Base-by-base conservation (phyloP, 2,888 invertebrate species). In the Copidosoma aretas region DNA sequence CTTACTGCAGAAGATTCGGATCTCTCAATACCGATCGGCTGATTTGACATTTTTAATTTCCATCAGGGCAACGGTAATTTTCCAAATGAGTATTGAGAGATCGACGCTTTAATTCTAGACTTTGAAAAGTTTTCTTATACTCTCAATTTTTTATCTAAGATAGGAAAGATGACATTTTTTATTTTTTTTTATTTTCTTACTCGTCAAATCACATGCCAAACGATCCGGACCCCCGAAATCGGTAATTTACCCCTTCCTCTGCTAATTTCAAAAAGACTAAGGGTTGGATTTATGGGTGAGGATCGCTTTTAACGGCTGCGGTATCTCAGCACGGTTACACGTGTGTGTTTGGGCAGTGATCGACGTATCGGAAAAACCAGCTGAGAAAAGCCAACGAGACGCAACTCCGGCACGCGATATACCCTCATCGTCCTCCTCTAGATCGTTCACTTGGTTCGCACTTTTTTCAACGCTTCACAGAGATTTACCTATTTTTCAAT, bases 301-400 rank as follows among this genome's bases (percentile, higher is more conserved):
- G 52, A 64, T 49, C 60, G 57, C 41, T 22, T 60, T 52, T 62
- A n/a, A 41, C 60, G 65, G 32, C 32, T 32, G 32, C 32, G 32
- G 32, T 32, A 32, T 32, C 32, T 32, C 32, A 32, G 32, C 32
- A 32, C 32, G 32, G 32, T 3, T 32, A 32, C 32, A 51, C 52
- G 53, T 43, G 22, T n/a, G 24, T n/a, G 22, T 53, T 24, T 58
- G 59, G 67, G 67, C 67, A 71, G 62, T 71, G 67, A 71, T 71
- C 64, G 67, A 71, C 62, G 43, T 67, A 67, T 67, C 56, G 64
- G 46, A 64, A 63, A n/a, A 64, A 22, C 51, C 61, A 62, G 19
- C 21, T 12, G 24, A 59, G 56, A 53, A 58, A 54, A 71, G 19
- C 41, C 54, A 59, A 56, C 54, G 32, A 32, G 8, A 32, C 32